Conservation (phyloP, 2,797 vertebrate species). For the Malacoraja senta region DNA sequence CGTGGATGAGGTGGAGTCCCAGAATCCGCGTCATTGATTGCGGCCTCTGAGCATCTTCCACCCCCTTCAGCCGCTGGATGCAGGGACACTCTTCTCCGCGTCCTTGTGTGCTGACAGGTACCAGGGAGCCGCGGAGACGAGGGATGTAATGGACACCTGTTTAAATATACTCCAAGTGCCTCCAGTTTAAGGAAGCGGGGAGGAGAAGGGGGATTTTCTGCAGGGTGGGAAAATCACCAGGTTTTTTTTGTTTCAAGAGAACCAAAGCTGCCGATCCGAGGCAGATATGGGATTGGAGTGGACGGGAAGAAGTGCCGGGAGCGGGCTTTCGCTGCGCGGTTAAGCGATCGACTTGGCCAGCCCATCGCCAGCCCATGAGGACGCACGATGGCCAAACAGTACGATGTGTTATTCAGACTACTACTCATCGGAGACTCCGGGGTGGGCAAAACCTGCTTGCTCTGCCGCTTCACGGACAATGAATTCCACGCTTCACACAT, state of each 20-base stretch:
- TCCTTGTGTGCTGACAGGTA: neutral
- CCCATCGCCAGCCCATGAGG: neutral
- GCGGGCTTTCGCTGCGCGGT: neutral
- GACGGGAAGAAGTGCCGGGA: neutral
- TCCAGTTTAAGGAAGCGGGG: too few relatives aligned
- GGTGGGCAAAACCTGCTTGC: slow-evolving; percentile 57
- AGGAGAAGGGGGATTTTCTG: too few relatives aligned
- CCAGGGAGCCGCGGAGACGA: neutral
- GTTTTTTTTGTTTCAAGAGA: too few relatives aligned
- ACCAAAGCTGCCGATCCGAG: neutral
- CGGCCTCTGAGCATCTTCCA: neutral
- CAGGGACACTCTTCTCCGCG: too few relatives aligned
- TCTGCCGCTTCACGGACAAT: slow-evolving; percentile 52
- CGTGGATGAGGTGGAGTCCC: neutral
- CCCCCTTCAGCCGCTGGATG: neutral
- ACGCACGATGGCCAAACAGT: slow-evolving; percentile 80
- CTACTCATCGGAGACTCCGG: slow-evolving; percentile 86
- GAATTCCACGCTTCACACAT: slow-evolving; percentile 84
- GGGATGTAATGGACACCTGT: neutral
- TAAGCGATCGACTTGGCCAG: neutral
- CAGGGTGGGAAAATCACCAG: too few relatives aligned
- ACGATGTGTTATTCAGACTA: slow-evolving; percentile 82
- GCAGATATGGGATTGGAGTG: slow-evolving; percentile 31
- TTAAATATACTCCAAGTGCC: neutral
- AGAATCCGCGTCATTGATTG: neutral